These are phyloP conservation scores for Procambarus clarkii DNA, from an alignment of 1,140 invertebrate genomes.

Conservation along the genomic window DNA sequence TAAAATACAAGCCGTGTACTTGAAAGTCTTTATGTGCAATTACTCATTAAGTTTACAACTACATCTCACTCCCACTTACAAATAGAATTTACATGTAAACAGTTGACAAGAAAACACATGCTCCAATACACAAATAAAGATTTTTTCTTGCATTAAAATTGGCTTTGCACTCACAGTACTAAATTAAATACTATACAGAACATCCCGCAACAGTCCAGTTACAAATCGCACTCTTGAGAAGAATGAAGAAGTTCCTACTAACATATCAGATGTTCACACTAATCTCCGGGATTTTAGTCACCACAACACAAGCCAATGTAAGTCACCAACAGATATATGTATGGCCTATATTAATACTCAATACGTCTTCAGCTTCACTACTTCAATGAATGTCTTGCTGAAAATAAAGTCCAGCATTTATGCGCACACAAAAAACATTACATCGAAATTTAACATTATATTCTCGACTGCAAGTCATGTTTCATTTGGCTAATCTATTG, in stretches of 20 bases:
- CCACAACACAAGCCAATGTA: not conserved
- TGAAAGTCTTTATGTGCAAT: conserved; percentile 18
- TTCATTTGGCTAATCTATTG: too few relatives aligned
- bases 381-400: not conserved
- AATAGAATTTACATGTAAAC: not conserved
- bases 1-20: not conserved
- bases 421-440: not conserved
- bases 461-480: too few relatives aligned
- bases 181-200: not conserved
- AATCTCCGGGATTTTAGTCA: not conserved
- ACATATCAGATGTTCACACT: not conserved
- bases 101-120: not conserved
- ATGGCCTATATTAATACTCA: not conserved
- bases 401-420: not conserved
- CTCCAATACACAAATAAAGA: not conserved
- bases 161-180: not conserved
- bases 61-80: not conserved
- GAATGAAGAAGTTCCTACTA: not conserved
- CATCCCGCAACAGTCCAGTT: not conserved
- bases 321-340: not conserved
- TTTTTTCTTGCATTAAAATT: not conserved
- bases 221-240: not conserved
- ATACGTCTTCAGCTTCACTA: not conserved
- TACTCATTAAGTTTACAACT: not conserved
- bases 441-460: too few relatives aligned